These are phyloP conservation scores for Tigriopus californicus DNA, from an alignment of 2,888 invertebrate species.

Conservation along the genomic window DNA sequence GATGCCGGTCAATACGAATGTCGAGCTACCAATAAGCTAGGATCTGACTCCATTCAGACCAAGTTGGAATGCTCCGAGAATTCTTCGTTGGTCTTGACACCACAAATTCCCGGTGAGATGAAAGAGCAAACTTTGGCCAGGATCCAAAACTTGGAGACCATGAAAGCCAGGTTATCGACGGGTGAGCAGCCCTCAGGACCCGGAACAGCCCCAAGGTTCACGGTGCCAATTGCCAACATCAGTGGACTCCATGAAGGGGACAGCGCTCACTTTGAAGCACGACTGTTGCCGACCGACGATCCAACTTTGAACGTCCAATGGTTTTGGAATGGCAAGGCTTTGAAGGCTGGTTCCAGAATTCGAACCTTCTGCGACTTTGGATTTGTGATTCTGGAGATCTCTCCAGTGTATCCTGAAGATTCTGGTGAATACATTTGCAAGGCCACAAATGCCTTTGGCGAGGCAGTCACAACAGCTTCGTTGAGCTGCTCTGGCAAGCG, in stretches of 20 bases:
- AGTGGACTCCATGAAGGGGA: constrained; percentile 75
- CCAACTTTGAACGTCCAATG: constrained; percentile 73
- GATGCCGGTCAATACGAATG: constrained; percentile 88
- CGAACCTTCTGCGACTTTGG: constrained; percentile 96
- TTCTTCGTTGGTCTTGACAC: constrained; percentile 71
- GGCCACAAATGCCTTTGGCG: constrained; percentile 69
- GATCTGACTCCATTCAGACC: constrained; percentile 66
- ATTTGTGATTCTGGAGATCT: constrained; percentile 88
- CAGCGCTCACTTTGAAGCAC: constrained; percentile 74
- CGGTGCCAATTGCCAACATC: constrained; percentile 66
- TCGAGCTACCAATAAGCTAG: constrained; percentile 74
- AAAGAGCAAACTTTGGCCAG: constrained; percentile 73
- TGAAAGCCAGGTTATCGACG: constrained; percentile 47
- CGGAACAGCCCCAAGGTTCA: constrained; percentile 74
- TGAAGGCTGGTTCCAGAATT: constrained; percentile 73
- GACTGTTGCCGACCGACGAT: constrained; percentile 72
- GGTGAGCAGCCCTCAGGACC: constrained; percentile 40
- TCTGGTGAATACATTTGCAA: constrained; percentile 53
- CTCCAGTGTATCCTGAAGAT: constrained; percentile 90
- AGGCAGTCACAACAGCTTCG: constrained; percentile 44
- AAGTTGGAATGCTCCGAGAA: constrained; percentile 68
- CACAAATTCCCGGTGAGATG: constrained; percentile 85
- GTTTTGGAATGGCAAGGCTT: constrained; percentile 81
- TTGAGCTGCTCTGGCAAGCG: constrained; percentile 39
- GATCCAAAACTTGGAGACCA: constrained; percentile 70